Evolutionary conservation across 30 jellyfish, hydroid and myxozoan species (phyloP), one percentile per base, ranked within the genome.

Genomic region (Chironex yamaguchii): DNA sequence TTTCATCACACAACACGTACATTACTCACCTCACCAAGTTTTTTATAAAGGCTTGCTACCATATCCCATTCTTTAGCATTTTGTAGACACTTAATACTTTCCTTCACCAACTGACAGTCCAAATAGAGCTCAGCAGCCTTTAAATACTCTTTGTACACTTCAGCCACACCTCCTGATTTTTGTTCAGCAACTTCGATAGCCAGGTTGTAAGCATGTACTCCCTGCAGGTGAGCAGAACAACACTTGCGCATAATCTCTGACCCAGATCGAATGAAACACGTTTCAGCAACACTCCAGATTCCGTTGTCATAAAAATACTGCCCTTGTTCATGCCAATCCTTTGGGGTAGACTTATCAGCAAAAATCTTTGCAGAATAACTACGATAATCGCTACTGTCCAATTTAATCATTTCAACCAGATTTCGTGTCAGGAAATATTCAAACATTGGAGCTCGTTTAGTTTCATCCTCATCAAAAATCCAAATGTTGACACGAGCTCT

Each of bases 401-500:
- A 80, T 58, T 69, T 80, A 62, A 85, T 53, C 34, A 73, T 74
- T 24, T 86, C 88, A 9, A 76, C 96, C 2, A 91, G 91, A 23
- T 67, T 81, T 27, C 32, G 49, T 24, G 58, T 64, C 12, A 62
- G 71, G 87, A 91, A 87, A 20, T 34, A 76, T 17, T 79, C 90
- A 48, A 91, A 91, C 90, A 91, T 76, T 12, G 98, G 98, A 0
- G 94, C 94, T 33, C 98, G 70, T 49, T 85, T 85, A 20, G 52
- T 66, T 49, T 77, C 29, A 81, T 91, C 96, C 50, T 91, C 96
- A 53, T 91, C 98, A 35, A 49, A 91, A 22, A 91, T 91, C 98
- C 98, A 91, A 52, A 91, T 91, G 65, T 91, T 91, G 34, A 91
- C 98, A 21, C 98, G 49, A 9, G 98, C 98, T 25, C 98, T 78